phyloP scores from a whole-genome alignment of 2,888 invertebrate species.

The Himalopsyche japonica region DNA sequence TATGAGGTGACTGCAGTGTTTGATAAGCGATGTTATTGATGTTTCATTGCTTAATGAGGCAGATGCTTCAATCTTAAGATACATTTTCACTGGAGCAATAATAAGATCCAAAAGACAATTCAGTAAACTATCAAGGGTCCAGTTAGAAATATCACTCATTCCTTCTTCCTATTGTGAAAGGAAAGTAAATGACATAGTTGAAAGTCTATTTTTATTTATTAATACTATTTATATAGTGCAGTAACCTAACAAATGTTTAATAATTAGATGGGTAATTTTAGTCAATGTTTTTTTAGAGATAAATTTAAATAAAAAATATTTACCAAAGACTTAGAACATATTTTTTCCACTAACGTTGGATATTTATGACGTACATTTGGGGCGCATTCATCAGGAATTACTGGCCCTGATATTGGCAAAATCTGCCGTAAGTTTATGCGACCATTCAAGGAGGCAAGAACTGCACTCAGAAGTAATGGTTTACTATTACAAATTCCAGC shows the following conservation, averaged over 20 bases:
- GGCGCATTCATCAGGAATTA: not conserved
- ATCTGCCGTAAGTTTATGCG: constrained; percentile 2
- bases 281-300: not conserved
- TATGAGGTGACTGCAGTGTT: constrained; percentile 75
- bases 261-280: no score
- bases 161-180: not conserved
- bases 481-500: constrained; percentile 43
- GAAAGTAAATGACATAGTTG: not conserved
- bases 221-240: not conserved
- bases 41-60: constrained; percentile 35
- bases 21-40: constrained; percentile 53
- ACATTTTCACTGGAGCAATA: constrained; percentile 52
- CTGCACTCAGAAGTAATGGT: constrained; percentile 70
- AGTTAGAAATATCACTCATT: not conserved
- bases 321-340: not conserved
- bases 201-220: not conserved
- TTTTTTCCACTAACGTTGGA: constrained; percentile 16
- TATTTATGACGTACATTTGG: constrained; percentile 8
- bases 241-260: not conserved
- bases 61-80: constrained; percentile 2
- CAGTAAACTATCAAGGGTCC: not conserved
- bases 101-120: constrained; percentile 52
- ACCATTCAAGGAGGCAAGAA: constrained; percentile 82
- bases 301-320: not conserved
- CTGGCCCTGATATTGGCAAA: constrained; percentile 3